phyloP scores from a whole-genome alignment of 2,888 invertebrate genomes.

The Uloborus plumipes region DNA sequence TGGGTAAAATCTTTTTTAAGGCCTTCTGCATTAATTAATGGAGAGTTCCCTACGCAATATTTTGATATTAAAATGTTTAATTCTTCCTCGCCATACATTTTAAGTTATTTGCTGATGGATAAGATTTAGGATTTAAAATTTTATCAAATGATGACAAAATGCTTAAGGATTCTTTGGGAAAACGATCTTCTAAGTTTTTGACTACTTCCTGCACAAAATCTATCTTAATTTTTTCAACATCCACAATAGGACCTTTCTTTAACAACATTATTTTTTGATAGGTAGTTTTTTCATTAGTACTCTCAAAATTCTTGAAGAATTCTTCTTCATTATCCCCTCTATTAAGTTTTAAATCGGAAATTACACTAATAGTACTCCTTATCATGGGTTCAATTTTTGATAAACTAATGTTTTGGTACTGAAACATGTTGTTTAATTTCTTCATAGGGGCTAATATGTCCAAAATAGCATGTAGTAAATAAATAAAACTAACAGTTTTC shows the following conservation, averaged over 20 bases:
- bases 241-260: background rate
- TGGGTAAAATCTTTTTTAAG: too few relatives aligned
- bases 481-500: too few relatives aligned
- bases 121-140: too few relatives aligned
- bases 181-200: background rate
- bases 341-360: background rate
- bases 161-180: background rate
- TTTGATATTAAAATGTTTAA: too few relatives aligned
- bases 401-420: background rate
- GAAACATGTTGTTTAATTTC: too few relatives aligned
- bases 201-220: background rate
- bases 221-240: background rate
- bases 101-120: too few relatives aligned
- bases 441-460: too few relatives aligned
- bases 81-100: too few relatives aligned
- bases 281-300: background rate
- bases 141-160: too few relatives aligned
- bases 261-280: background rate
- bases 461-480: too few relatives aligned
- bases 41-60: too few relatives aligned
- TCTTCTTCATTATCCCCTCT: background rate
- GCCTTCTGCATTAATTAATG: too few relatives aligned
- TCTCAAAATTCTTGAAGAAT: background rate
- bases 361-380: background rate
- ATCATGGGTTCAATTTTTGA: background rate